Base-by-base conservation (phyloP, 2,888 invertebrate genomes). In the Scaptomyza caliginosa region DNA sequence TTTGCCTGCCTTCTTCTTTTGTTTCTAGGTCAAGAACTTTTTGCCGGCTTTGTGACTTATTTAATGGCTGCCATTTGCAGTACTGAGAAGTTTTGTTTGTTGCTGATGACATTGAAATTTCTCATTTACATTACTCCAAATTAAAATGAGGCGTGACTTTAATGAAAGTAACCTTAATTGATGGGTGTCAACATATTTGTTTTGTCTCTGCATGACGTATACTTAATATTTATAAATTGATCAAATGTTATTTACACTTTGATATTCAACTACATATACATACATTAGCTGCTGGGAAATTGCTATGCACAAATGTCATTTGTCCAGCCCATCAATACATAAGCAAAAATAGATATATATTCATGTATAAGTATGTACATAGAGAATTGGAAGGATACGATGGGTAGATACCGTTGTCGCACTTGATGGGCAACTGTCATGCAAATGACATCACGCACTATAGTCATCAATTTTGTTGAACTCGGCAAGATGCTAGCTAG, bases 11-110 rank as follows among this genome's bases (percentile, higher is more conserved):
- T 60, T 51, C 57, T 60, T 51, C 69, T 60, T 77, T 86, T 88
- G 87, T 87, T 88, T 89, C 88, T 89, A 89, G 89, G 89, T 89
- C 89, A 89, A 88, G 89, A 89, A 89, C 88, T 88, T 81, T 83
- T 7, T 76, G 50, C 71, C 69, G 75, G 74, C 72, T 55, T 67
- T 69, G 46, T 36, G 67, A 63, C 58, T 78, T 73, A 54, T 56
- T 52, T 48, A 45, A 34, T 46, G 50, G 19, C 19, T 56, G 48
- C 39, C 30, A 49, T 36, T 59, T 62, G 23, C 55, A 42, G 52
- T 11, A 28, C 23, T n/a, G 21, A 38, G 19, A 11, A 4, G 19
- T 28, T 17, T 4, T 4, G 10, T 42, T 26, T 16, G 7, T 34
- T 7, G 10, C 13, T 36, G 49, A 36, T 71, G 75, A 60, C 74